phyloP scores from a whole-genome alignment of 2,113 vertebrate genomes.

The Semicossyphus pulcher region DNA sequence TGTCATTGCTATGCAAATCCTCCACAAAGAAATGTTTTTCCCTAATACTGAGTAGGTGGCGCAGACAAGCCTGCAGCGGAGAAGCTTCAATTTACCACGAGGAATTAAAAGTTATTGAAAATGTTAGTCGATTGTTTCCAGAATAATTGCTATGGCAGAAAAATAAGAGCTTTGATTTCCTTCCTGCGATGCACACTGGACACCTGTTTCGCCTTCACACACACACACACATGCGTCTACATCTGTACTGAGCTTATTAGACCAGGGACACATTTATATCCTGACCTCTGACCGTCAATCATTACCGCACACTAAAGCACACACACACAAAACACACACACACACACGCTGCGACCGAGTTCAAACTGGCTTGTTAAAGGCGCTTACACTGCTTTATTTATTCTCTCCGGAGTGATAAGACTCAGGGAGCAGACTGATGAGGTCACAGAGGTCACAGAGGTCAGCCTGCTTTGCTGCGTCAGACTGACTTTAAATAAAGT shows the following conservation, averaged over 20 bases:
- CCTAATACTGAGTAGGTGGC: conserved; percentile 51
- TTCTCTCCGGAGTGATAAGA: conserved; percentile 51
- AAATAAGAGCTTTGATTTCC: conserved; percentile 4
- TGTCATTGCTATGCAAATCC: conserved; percentile 64
- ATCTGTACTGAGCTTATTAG: conserved; percentile 32
- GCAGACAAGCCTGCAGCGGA: conserved; percentile 22
- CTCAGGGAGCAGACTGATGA: conserved; percentile 44
- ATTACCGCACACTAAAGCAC: conserved; percentile 26
- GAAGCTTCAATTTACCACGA: conserved; percentile 33
- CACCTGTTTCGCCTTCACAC: conserved; percentile 20
- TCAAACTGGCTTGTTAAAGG: conserved; percentile 61
- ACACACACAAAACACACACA: conserved; percentile 12
- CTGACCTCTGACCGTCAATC: conserved; percentile 64
- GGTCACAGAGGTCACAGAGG: conserved; percentile 62
- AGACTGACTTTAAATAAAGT: conserved; percentile 35
- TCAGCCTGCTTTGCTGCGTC: conserved; percentile 42
- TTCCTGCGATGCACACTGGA: background rate
- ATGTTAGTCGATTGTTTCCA: conserved; percentile 43
- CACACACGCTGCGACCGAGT: conserved; percentile 23
- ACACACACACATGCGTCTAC: conserved; percentile 4
- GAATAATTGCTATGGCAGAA: conserved; percentile 31
- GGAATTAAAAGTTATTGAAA: conserved; percentile 49
- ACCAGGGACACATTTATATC: conserved; percentile 46
- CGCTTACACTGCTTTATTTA: conserved; percentile 38
- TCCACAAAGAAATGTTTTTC: conserved; percentile 41